phyloP scores from a whole-genome alignment of 2,888 invertebrate genomes.

The Coelogynopora nodosa region DNA sequence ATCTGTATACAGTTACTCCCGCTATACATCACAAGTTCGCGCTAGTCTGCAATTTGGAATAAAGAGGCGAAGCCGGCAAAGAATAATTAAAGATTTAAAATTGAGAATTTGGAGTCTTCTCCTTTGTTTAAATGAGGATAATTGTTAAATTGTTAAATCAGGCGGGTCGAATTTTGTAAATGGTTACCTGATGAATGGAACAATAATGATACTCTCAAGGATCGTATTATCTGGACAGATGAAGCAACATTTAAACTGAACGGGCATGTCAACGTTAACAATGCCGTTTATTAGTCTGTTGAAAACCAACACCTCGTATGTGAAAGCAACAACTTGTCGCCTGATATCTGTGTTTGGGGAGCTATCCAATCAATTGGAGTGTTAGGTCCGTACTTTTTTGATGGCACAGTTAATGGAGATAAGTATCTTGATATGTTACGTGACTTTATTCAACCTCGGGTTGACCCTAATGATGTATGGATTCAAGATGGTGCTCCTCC shows the following conservation, averaged over 20 bases:
- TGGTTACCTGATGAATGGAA: constrained; percentile 12
- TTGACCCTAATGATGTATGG: constrained; percentile 19
- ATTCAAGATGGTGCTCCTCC: constrained; percentile 15
- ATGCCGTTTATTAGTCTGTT: constrained; percentile 9
- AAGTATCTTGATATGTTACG: constrained; percentile 28
- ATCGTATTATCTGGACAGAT: constrained; percentile 19
- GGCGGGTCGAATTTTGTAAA: background rate
- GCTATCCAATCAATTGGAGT: background rate
- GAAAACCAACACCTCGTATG: constrained; percentile 4
- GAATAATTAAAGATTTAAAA: background rate
- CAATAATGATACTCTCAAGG: constrained; percentile 12
- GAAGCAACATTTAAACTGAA: constrained; percentile 15
- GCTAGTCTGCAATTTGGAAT: background rate
- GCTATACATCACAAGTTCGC: background rate
- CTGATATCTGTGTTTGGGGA: constrained; percentile 23
- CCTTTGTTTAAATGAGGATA: background rate
- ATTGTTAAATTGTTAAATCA: too few species aligned
- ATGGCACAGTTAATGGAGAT: constrained; percentile 4
- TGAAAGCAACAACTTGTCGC: constrained; percentile 25
- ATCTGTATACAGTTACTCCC: background rate
- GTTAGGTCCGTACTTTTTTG: constrained; percentile 2
- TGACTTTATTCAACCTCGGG: constrained; percentile 4
- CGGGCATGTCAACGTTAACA: background rate
- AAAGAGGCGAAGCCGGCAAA: background rate
- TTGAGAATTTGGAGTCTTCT: background rate